A percentile compares a stretch with the other conserved stretches of the same genome.
Evolutionary conservation across 2,113 vertebrate species (phyloP).

Genomic region (Saimiri boliviensis): DNA sequence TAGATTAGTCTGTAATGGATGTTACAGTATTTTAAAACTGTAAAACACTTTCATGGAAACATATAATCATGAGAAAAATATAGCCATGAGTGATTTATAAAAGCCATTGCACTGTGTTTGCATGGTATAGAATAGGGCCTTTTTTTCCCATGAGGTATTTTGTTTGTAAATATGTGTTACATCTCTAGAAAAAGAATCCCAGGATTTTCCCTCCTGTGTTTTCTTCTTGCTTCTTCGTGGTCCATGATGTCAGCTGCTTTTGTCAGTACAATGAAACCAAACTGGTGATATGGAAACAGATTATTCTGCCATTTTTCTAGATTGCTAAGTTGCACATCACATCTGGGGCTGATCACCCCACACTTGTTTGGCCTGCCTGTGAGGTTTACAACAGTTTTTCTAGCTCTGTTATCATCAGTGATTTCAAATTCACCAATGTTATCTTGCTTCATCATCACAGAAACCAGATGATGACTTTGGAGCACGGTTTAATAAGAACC

Average conservation of each 20-base stretch:
- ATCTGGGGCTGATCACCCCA: neutral
- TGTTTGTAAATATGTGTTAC: too few species aligned
- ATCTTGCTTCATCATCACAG: neutral
- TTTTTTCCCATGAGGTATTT: too few species aligned
- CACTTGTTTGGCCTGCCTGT: neutral
- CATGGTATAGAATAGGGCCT: neutral
- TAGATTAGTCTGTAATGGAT: neutral
- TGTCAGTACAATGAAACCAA: neutral
- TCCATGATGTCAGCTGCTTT: neutral
- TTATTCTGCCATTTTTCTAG: neutral
- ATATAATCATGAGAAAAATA: neutral
- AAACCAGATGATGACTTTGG: too few species aligned
- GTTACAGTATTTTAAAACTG: neutral
- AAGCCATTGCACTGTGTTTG: neutral
- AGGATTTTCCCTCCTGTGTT: neutral
- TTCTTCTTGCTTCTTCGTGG: neutral
- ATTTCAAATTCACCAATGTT: neutral
- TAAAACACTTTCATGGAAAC: neutral
- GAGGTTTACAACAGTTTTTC: too few species aligned
- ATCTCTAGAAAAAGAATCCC: neutral
- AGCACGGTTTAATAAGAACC: neutral
- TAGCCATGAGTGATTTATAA: conserved; percentile 2
- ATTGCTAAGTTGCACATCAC: neutral
- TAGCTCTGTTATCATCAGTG: too few species aligned
- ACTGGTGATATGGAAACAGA: neutral